phyloP scores from a whole-genome alignment of 2,888 invertebrate genomes.

The Electrophaes corylata region DNA sequence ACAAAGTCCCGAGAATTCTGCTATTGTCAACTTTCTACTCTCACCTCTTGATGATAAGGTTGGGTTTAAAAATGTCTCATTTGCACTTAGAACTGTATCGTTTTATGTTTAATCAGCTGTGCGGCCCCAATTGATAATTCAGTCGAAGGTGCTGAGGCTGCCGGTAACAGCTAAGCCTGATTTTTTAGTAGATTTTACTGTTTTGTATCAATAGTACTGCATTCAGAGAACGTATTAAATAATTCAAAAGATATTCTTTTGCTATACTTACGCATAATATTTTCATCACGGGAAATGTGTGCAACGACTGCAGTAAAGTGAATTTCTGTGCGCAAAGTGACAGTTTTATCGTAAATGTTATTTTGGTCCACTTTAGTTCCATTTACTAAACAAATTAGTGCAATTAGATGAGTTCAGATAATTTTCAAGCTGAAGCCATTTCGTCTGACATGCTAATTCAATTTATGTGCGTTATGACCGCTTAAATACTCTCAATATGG shows the following conservation, averaged over 20 bases:
- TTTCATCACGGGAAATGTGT: background rate
- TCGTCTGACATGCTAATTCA: slow-evolving; percentile 49
- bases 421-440: slow-evolving; percentile 44
- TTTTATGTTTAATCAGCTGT: slow-evolving; percentile 78
- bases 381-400: slow-evolving; percentile 38
- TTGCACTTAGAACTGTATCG: slow-evolving; percentile 60
- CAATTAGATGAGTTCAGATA: slow-evolving; percentile 33
- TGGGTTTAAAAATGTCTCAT: slow-evolving; percentile 50
- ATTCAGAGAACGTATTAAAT: background rate
- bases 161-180: slow-evolving; percentile 60
- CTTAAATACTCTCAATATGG: slow-evolving; percentile 48
- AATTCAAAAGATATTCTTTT: background rate
- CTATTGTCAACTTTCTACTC: slow-evolving; percentile 59
- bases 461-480: slow-evolving; percentile 53
- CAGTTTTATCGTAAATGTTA: slow-evolving; percentile 35
- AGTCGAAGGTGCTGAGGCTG: slow-evolving; percentile 66
- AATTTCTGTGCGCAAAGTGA: slow-evolving; percentile 27
- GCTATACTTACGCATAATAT: background rate
- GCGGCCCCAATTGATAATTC: slow-evolving; percentile 77
- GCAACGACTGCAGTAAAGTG: slow-evolving; percentile 22
- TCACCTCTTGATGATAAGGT: slow-evolving; percentile 53
- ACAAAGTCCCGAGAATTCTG: slow-evolving; percentile 54
- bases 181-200: slow-evolving; percentile 35
- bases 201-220: background rate
- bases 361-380: slow-evolving; percentile 54